Percentiles rank a stretch among this genome's conserved stretches.
phyloP scores from a whole-genome alignment of 2,888 invertebrate genomes.

The Leucophora obtusa region DNA sequence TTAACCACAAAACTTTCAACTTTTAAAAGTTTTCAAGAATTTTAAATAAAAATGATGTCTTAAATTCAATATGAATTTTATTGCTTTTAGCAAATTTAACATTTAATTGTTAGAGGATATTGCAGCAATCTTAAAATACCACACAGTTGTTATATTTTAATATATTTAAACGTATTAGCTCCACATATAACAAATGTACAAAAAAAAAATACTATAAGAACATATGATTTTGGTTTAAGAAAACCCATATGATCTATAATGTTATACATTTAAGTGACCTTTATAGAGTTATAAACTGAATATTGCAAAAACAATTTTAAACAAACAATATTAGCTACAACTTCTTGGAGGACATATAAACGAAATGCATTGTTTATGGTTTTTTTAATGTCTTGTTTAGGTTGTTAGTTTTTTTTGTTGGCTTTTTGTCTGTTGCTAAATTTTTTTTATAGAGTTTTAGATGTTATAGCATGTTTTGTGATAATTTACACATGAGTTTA shows the following conservation, averaged over 20 bases:
- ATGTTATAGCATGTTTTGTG: slow-evolving; percentile 61
- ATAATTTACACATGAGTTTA: slow-evolving; percentile 64
- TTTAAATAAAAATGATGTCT: too few relatives aligned
- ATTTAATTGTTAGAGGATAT: too few relatives aligned
- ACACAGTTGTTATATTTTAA: too few relatives aligned
- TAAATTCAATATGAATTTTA: too few relatives aligned
- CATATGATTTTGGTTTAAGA: not conserved
- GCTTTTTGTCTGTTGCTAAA: not conserved
- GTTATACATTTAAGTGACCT: slow-evolving; percentile 47
- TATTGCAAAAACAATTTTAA: slow-evolving; percentile 10
- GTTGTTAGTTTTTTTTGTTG: slow-evolving; percentile 26
- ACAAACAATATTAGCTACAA: slow-evolving; percentile 14
- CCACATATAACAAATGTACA: too few relatives aligned
- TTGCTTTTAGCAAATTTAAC: too few relatives aligned
- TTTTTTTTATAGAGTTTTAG: slow-evolving; percentile 27
- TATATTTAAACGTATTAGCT: too few relatives aligned
- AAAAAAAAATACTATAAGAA: too few relatives aligned
- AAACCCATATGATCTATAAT: slow-evolving; percentile 50
- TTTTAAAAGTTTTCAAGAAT: too few relatives aligned
- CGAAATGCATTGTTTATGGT: slow-evolving; percentile 51
- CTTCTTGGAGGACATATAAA: slow-evolving; percentile 54
- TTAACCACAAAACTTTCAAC: too few relatives aligned
- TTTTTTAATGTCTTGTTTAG: slow-evolving; percentile 57
- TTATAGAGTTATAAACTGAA: slow-evolving; percentile 48
- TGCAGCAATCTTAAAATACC: too few relatives aligned